Evolutionary conservation across 2,797 vertebrate species (phyloP), one percentile per base, ranked within the genome.

Genomic region (Petrocephalus sullivani): DNA sequence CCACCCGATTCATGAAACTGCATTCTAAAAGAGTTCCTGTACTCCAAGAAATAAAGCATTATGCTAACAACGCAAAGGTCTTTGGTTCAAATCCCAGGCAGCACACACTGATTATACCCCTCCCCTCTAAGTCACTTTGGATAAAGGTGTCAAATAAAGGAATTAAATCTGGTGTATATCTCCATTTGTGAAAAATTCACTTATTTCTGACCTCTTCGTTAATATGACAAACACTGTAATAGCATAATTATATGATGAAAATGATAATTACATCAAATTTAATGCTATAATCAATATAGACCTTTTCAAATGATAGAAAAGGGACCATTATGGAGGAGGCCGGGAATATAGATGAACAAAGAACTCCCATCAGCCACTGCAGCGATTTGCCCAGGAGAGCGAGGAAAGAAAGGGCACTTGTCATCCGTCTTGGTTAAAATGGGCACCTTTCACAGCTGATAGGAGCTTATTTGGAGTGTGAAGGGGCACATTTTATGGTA

Each of bases 261-360:
- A 37, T 57, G 33, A 64, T 67, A 87, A 87, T 37, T 4, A 37
- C 64, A 87, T 90, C 89, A 93, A 93, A 93, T 94, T 93, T 94
- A 95, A 95, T 91, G 92, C 92, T 64, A 91, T 93, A 94, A 95
- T 94, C 93, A 93, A 94, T 92, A 91, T 87, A 92, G 93, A 92
- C 93, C 93, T 94, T 93, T 90, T 87, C 1, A 3, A 89, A 91
- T 93, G 92, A 93, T 93, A 94, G 94, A 94, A 95, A 94, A 94
- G 92, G 92, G 89, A 75, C 93, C 93, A 95, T 96, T 95, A 95
- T 89, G 91, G 14, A n/a, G 57, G 71, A 91, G 92, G 95, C 95
- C 94, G 93, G 93, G 91, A 93, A 93, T 93, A 92, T 93, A 94
- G 92, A 89, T 91, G 93, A 53, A 90, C 91, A 93, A 95, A 95